Percentiles rank a stretch among this genome's conserved stretches.
Evolutionary conservation across 2,113 vertebrate genomes (phyloP).

Genomic region (Caretta caretta): DNA sequence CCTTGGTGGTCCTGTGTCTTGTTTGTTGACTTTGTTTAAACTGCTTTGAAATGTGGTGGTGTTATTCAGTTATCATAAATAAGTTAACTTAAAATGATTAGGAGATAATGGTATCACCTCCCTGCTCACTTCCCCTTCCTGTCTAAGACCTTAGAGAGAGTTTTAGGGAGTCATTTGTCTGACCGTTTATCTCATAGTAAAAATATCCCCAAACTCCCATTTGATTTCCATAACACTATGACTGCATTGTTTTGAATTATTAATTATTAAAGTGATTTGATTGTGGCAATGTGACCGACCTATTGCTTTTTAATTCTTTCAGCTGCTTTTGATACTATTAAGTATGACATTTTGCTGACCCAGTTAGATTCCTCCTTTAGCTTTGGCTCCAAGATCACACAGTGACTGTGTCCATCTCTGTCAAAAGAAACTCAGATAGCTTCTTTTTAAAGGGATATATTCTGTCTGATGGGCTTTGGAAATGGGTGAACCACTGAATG

Average conservation of each 20-base stretch:
- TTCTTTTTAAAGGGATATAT: slow-evolving; percentile 51
- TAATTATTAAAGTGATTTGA: slow-evolving; percentile 76
- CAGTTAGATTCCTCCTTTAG: slow-evolving; percentile 25
- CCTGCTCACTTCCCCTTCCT: background rate
- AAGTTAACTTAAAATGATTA: background rate
- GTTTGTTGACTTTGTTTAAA: slow-evolving; percentile 37
- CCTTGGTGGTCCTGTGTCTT: slow-evolving; percentile 18
- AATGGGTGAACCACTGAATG: slow-evolving; percentile 19
- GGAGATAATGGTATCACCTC: background rate
- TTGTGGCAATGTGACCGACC: slow-evolving; percentile 62
- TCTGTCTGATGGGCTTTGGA: slow-evolving; percentile 17
- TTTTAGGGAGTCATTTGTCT: background rate
- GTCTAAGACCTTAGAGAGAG: slow-evolving; percentile 44
- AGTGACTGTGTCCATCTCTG: slow-evolving; percentile 59
- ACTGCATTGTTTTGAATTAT: slow-evolving; percentile 74
- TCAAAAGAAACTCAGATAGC: slow-evolving; percentile 57
- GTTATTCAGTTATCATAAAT: slow-evolving; percentile 28
- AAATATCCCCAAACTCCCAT: slow-evolving; percentile 52
- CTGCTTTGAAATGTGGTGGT: slow-evolving; percentile 32
- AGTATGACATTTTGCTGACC: slow-evolving; percentile 70
- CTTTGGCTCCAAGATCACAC: slow-evolving; percentile 56
- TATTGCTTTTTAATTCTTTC: slow-evolving; percentile 79
- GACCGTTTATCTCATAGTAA: slow-evolving; percentile 21
- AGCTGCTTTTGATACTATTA: slow-evolving; percentile 73
- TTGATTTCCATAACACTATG: slow-evolving; percentile 71